Conservation (phyloP, 2,113 vertebrate genomes). For the Tyrannus savana region DNA sequence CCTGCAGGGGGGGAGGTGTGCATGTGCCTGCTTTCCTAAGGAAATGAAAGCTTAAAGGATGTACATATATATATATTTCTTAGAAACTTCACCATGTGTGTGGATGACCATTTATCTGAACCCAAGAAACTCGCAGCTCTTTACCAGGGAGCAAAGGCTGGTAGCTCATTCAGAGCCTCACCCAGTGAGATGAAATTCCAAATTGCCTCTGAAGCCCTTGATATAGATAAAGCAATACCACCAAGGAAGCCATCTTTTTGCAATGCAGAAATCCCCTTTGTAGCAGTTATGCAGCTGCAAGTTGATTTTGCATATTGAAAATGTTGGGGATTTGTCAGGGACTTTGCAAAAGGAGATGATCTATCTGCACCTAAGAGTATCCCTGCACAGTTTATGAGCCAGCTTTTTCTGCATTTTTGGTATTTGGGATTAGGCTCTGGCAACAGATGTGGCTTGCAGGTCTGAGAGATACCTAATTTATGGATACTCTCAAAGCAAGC, state of each 20-base stretch:
- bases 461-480: conserved; percentile 1
- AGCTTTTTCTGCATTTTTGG: neutral
- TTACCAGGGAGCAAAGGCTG: neutral
- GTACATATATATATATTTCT: neutral
- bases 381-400: neutral
- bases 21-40: neutral
- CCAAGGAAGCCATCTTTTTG: neutral
- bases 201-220: neutral
- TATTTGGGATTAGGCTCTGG: neutral
- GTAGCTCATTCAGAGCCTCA: neutral
- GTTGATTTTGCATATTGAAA: neutral
- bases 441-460: neutral
- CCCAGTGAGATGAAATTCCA: neutral
- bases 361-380: neutral
- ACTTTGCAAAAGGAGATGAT: neutral
- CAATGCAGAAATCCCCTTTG: neutral
- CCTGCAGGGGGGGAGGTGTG: accelerated
- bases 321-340: neutral
- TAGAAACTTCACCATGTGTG: neutral
- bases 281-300: neutral
- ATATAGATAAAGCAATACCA: neutral
- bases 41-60: neutral
- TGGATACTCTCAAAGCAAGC: neutral
- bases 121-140: neutral
- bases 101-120: neutral